Conservation (phyloP, 2,797 vertebrate genomes). For the Graptemys geographica region DNA sequence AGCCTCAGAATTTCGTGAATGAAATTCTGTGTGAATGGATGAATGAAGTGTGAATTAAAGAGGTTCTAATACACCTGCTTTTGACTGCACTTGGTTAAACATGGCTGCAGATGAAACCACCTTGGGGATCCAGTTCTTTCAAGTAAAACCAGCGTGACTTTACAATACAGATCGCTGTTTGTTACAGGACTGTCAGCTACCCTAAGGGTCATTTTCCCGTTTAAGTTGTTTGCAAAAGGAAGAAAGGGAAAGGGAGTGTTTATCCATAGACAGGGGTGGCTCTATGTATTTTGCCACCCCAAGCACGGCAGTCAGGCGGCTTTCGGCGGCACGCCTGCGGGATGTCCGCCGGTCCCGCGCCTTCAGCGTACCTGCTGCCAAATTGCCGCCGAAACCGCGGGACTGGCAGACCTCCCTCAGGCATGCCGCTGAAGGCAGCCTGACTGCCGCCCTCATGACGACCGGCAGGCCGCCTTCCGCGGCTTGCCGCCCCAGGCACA, state of each 20-base stretch:
- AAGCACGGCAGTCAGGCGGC: too few species aligned
- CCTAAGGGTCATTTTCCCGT: background rate
- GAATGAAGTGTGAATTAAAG: background rate
- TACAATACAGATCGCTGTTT: background rate
- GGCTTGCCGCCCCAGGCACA: too few species aligned
- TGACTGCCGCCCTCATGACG: too few species aligned
- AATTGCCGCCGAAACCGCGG: too few species aligned
- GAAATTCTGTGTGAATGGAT: background rate
- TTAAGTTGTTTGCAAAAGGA: conserved; percentile 1
- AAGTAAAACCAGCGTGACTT: background rate
- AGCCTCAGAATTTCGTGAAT: conserved; percentile 7
- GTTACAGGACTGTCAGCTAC: background rate
- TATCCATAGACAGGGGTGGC: background rate
- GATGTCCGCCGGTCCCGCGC: too few species aligned
- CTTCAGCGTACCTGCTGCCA: too few species aligned
- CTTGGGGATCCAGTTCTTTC: background rate
- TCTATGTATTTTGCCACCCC: too few species aligned
- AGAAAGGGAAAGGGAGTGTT: background rate
- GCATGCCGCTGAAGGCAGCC: too few species aligned
- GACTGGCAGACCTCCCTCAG: too few species aligned
- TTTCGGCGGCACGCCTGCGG: too few species aligned
- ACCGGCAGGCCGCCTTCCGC: too few species aligned
- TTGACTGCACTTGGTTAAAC: background rate
- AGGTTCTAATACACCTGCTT: background rate
- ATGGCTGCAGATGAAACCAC: background rate